A percentile compares a stretch with the other conserved stretches of the same genome.
phyloP scores from a whole-genome alignment of 2,113 vertebrate genomes.

The Neodon shergylaensis region DNA sequence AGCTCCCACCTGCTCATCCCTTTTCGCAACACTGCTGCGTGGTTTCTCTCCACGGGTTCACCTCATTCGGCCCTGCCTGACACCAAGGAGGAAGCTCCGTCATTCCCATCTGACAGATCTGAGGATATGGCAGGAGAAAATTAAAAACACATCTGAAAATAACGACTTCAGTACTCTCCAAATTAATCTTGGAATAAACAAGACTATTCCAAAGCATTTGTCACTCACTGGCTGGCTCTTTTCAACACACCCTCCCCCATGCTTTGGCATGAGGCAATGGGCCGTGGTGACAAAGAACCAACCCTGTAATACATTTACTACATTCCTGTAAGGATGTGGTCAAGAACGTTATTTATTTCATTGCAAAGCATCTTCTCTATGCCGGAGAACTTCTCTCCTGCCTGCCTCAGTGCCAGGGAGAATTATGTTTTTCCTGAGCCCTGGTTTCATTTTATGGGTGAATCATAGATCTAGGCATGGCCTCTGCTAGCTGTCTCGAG shows the following conservation, averaged over 20 bases:
- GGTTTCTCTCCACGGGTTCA: neutral
- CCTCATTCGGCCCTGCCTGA: neutral
- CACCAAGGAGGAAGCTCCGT: neutral
- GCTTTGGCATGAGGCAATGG: neutral
- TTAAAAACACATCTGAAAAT: conserved; percentile 30
- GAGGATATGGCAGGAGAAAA: neutral
- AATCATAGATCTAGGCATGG: too few relatives aligned
- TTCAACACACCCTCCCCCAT: neutral
- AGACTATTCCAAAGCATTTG: neutral
- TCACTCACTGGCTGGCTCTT: neutral
- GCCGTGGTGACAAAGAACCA: neutral
- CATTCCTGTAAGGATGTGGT: conserved; percentile 40
- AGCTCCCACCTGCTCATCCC: neutral
- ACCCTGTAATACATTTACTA: neutral
- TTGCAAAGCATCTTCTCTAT: neutral
- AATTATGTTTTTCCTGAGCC: neutral
- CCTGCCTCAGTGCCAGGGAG: neutral
- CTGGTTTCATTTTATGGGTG: neutral
- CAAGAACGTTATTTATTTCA: conserved; percentile 6
- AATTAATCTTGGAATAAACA: conserved; percentile 39
- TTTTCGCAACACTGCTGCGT: neutral
- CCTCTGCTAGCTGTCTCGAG: neutral
- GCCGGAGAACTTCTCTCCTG: neutral
- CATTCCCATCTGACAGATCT: neutral
- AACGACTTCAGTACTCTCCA: neutral